Conservation (phyloP, 2,888 invertebrate species). For the Iphiclides podalirius region DNA sequence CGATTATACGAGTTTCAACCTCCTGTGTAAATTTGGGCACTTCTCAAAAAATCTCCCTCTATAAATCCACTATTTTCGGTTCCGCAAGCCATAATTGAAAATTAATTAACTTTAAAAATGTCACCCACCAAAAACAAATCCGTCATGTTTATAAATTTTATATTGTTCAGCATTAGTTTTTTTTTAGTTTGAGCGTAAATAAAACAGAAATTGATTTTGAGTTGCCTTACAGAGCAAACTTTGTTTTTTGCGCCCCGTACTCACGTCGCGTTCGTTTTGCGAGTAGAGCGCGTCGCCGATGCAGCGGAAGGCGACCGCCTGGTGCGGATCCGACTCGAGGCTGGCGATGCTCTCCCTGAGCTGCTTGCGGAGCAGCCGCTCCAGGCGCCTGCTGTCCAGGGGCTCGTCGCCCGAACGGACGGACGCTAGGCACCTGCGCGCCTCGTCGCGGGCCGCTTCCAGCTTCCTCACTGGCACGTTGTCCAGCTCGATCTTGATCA, state of each 20-base stretch:
- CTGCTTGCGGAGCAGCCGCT: constrained; percentile 85
- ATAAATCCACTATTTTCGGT: too few relatives aligned
- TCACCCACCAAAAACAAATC: too few relatives aligned
- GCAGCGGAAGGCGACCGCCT: constrained; percentile 86
- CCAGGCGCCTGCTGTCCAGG: constrained; percentile 88
- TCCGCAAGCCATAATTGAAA: too few relatives aligned
- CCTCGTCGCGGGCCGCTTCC: constrained; percentile 78
- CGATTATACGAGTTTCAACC: too few relatives aligned
- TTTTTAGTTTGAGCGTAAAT: too few relatives aligned
- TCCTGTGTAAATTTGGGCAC: too few relatives aligned
- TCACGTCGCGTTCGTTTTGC: constrained; percentile 85
- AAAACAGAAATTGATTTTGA: too few relatives aligned
- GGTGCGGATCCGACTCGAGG: constrained; percentile 89
- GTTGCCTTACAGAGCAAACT: too few relatives aligned
- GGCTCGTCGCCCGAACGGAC: constrained; percentile 58
- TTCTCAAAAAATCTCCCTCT: too few relatives aligned
- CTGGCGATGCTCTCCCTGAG: constrained; percentile 84
- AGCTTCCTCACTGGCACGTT: constrained; percentile 87
- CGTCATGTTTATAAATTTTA: too few relatives aligned
- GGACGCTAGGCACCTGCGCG: constrained; percentile 53
- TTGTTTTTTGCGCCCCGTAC: constrained; percentile 32
- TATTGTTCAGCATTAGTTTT: too few relatives aligned
- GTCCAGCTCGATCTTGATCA: constrained; percentile 85
- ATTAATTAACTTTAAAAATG: too few relatives aligned
- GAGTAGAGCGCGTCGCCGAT: constrained; percentile 93